These are phyloP conservation scores for Sarcophaga variegata DNA, from an alignment of 2,888 invertebrate genomes.

Conservation along the genomic window DNA sequence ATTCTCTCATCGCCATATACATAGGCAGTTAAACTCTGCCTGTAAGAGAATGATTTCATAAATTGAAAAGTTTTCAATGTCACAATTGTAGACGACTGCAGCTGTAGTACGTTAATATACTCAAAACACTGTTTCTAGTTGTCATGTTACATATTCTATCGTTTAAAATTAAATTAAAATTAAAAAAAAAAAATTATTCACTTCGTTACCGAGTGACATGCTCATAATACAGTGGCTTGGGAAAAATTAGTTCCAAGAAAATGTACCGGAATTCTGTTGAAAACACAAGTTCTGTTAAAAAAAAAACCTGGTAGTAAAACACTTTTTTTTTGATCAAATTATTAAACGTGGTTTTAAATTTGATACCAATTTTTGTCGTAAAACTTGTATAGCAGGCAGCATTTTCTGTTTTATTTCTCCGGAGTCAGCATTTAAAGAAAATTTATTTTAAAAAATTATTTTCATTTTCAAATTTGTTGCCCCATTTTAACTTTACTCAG, in stretches of 20 bases:
- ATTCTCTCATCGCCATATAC: neutral
- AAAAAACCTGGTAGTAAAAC: constrained; percentile 37
- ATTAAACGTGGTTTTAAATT: constrained; percentile 49
- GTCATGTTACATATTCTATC: constrained; percentile 45
- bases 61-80: constrained; percentile 47
- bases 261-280: constrained; percentile 79
- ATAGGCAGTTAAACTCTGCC: neutral
- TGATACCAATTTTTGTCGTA: constrained; percentile 40
- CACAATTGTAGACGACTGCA: constrained; percentile 38
- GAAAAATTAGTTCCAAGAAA: constrained; percentile 80
- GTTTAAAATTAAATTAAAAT: neutral
- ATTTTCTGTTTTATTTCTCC: constrained; percentile 21
- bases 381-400: constrained; percentile 2
- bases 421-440: constrained; percentile 59
- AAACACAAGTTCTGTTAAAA: constrained; percentile 73
- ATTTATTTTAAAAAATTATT: neutral
- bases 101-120: neutral
- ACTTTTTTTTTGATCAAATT: constrained; percentile 9
- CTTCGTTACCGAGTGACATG: constrained; percentile 26
- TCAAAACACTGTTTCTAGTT: constrained; percentile 6
- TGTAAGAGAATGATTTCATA: neutral
- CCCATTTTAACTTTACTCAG: constrained; percentile 52
- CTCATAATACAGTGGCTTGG: constrained; percentile 70
- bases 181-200: neutral
- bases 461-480: constrained; percentile 26